These are phyloP conservation scores for Cataglyphis hispanica DNA, from an alignment of 1,140 invertebrate species.

Conservation along the genomic window DNA sequence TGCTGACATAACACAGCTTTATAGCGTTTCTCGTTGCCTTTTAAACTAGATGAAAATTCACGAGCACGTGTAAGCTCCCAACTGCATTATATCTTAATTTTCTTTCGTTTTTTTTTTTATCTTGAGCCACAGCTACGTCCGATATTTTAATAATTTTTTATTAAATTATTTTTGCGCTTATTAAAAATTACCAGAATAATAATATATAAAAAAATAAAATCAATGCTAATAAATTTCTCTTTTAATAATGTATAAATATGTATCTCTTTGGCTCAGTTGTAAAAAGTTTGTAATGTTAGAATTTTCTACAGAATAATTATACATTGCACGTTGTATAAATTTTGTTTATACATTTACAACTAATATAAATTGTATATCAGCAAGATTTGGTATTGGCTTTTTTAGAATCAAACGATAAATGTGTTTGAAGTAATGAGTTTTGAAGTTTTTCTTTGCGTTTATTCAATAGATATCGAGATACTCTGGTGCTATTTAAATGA, in stretches of 20 bases:
- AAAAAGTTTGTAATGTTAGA: conserved; percentile 5
- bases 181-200: background rate
- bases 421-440: background rate
- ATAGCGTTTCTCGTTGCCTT: background rate
- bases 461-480: background rate
- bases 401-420: background rate
- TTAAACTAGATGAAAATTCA: conserved; percentile 8
- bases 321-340: background rate
- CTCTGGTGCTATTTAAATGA: conserved; percentile 8
- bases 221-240: background rate
- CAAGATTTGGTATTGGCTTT: background rate
- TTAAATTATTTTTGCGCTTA: background rate
- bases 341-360: background rate
- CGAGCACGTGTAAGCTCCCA: background rate
- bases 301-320: background rate
- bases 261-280: background rate
- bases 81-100: background rate
- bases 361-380: background rate
- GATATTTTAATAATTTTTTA: background rate
- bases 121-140: background rate
- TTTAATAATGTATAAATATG: background rate
- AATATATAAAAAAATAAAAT: background rate
- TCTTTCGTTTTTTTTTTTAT: background rate
- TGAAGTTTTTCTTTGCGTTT: background rate
- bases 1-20: background rate